Base-by-base conservation (phyloP, 2,888 invertebrate species). In the Myopa testacea region DNA sequence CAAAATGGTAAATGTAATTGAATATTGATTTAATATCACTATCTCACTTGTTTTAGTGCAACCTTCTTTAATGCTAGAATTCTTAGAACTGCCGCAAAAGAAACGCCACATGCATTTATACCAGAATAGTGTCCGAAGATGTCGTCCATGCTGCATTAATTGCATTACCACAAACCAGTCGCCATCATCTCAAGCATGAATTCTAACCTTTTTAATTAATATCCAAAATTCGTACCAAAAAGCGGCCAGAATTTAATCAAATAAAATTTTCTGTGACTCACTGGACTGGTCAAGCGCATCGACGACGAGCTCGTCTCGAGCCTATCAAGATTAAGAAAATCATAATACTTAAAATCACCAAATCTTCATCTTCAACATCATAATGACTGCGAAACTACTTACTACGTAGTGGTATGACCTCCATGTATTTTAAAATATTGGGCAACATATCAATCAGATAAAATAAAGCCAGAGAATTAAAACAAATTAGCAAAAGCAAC, bases 41-140 rank as follows among this genome's bases (percentile, higher is more conserved):
- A 6, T 45, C 5, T 55, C n/a, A n/a, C 55, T 16, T 12, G 55
- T n/a, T 55, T 14, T 4, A 3, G 10, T 70, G 55, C 14, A 65
- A 65, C 65, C 65, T 34, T 65, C 65, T 65, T 63, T 52, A 55
- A 62, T 73, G 78, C 67, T 72, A 65, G 76, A 70, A 58, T n/a
- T 63, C 55, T 34, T 68, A 79, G 78, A 80, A 80, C 80, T 80
- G 77, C 60, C 40, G 34, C 38, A 60, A 63, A 71, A 63, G 38
- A 67, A 68, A 78, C 62, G 76, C 75, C 78, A 62, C 67, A n/a
- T 16, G 75, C 74, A 80, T 80, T 80, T 80, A 80, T 80, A 80
- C 72, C 75, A 34, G 26, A 72, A 77, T 71, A 26, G 38, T 45
- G 34, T 63, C 8, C 34, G 14, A 16, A 40, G 40, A 19, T 50